Conservation (phyloP, 2,888 invertebrate species). For the Leptinotarsa peninsularis region DNA sequence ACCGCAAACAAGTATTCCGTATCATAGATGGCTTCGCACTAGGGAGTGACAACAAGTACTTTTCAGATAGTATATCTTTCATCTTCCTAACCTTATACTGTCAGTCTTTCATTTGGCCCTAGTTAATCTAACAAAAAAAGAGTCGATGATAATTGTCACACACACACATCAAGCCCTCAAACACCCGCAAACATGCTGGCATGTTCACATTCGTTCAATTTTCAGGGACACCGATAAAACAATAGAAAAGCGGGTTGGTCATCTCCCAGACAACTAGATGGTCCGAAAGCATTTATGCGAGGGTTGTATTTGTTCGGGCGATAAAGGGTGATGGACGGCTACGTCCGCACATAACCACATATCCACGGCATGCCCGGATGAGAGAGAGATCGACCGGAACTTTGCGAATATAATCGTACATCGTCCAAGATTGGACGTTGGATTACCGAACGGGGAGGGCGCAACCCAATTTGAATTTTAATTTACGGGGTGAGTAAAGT, state of each 20-base stretch:
- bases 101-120: too few species aligned
- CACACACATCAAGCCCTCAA: conserved; percentile 6
- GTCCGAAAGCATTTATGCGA: conserved; percentile 60
- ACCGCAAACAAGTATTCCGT: too few species aligned
- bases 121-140: neutral
- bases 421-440: conserved; percentile 67
- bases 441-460: conserved; percentile 59
- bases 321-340: conserved; percentile 67
- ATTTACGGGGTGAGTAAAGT: conserved; percentile 65
- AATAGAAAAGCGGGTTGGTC: conserved; percentile 41
- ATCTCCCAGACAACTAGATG: conserved; percentile 58
- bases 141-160: neutral
- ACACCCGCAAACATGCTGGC: conserved; percentile 24
- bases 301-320: conserved; percentile 66
- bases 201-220: conserved; percentile 36
- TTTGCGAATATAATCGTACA: conserved; percentile 65
- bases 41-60: too few species aligned
- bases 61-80: too few species aligned
- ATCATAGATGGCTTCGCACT: too few species aligned
- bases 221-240: conserved; percentile 41
- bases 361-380: conserved; percentile 57
- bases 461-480: conserved; percentile 67
- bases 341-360: conserved; percentile 67
- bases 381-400: conserved; percentile 66
- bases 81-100: too few species aligned